Conservation (phyloP, 2,113 vertebrate species). For the Bubo scandiacus region DNA sequence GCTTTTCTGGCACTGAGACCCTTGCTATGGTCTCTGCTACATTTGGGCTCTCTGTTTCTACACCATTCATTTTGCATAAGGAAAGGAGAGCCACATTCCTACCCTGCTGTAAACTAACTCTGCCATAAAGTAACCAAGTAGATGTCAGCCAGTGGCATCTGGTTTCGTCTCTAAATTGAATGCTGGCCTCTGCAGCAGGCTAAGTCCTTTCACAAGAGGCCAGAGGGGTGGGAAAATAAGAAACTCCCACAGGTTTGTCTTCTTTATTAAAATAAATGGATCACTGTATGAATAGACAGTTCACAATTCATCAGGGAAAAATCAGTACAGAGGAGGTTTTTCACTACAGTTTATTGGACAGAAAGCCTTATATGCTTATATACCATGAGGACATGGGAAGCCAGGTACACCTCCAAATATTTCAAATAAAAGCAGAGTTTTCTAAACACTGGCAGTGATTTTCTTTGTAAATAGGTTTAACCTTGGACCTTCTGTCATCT, state of each 20-base stretch:
- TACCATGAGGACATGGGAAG: constrained; percentile 50
- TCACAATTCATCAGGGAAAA: constrained; percentile 64
- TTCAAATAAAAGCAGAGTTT: constrained; percentile 74
- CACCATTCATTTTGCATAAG: neutral
- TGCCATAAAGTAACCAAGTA: neutral
- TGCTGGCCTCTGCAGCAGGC: neutral
- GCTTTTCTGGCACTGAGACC: neutral
- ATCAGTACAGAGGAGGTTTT: constrained; percentile 33
- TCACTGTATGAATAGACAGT: constrained; percentile 49
- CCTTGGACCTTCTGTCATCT: constrained; percentile 80
- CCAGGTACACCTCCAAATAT: constrained; percentile 70
- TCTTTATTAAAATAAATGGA: constrained; percentile 68
- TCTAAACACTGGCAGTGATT: constrained; percentile 73
- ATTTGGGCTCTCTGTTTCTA: neutral
- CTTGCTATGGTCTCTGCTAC: neutral
- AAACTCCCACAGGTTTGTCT: constrained; percentile 44
- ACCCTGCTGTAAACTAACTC: neutral
- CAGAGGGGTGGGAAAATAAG: constrained; percentile 32
- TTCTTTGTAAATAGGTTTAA: constrained; percentile 81
- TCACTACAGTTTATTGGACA: constrained; percentile 51
- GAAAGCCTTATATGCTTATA: constrained; percentile 59
- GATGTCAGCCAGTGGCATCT: constrained; percentile 17
- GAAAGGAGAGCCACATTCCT: neutral
- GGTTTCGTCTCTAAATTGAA: neutral
- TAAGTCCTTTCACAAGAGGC: constrained; percentile 24